Evolutionary conservation across 1,140 invertebrate genomes (phyloP).

Genomic region (Cyclargus thomasi): DNA sequence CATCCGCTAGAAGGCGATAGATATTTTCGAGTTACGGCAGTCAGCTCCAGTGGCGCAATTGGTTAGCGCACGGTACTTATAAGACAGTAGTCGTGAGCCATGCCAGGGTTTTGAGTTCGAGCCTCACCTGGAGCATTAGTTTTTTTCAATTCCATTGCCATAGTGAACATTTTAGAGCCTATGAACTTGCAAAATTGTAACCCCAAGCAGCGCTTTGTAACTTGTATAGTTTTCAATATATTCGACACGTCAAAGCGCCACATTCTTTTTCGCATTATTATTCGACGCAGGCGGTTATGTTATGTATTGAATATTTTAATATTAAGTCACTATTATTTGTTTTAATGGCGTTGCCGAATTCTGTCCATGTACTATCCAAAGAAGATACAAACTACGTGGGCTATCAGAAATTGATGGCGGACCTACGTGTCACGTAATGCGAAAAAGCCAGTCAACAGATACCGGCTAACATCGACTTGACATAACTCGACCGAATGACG

Average conservation of each 20-base stretch:
- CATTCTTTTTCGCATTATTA: too few species aligned
- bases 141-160: neutral
- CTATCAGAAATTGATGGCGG: neutral
- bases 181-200: too few species aligned
- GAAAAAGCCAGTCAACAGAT: too few species aligned
- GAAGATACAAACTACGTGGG: too few species aligned
- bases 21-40: neutral
- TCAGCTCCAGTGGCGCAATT: slow-evolving; percentile 13
- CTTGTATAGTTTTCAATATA: too few species aligned
- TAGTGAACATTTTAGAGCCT: too few species aligned
- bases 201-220: too few species aligned
- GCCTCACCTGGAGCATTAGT: slow-evolving; percentile 12
- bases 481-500: too few species aligned
- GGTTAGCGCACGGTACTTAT: slow-evolving; percentile 5
- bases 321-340: neutral
- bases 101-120: slow-evolving; percentile 13
- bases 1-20: neutral
- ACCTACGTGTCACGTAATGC: too few species aligned
- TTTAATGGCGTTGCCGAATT: neutral
- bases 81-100: slow-evolving; percentile 9
- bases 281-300: neutral
- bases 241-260: too few species aligned
- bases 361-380: too few species aligned
- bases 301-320: neutral
- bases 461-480: too few species aligned